These are phyloP conservation scores for Anomalospiza imberbis DNA, from an alignment of 2,797 vertebrate species.

Conservation along the genomic window DNA sequence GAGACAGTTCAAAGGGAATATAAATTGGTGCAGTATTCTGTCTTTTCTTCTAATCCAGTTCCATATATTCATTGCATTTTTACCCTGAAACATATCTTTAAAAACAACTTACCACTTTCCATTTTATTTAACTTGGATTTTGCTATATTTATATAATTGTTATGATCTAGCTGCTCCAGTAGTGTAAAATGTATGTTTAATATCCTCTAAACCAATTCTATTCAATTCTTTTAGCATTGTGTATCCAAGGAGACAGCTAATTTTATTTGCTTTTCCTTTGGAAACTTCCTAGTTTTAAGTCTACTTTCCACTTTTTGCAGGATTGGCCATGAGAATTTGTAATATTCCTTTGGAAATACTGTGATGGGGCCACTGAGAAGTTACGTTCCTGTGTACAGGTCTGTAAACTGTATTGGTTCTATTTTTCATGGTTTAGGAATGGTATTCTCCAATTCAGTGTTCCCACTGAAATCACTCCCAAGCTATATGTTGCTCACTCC, in stretches of 20 bases:
- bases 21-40: conserved; percentile 22
- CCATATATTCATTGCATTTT: not conserved
- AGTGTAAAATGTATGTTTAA: not conserved
- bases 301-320: conserved; percentile 6
- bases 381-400: not conserved
- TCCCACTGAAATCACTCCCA: not conserved
- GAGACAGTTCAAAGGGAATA: conserved; percentile 56
- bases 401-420: conserved; percentile 2
- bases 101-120: not conserved
- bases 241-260: conserved; percentile 6
- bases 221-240: not conserved
- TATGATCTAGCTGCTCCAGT: not conserved
- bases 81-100: conserved; percentile 3
- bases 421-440: not conserved
- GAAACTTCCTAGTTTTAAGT: not conserved
- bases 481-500: not conserved
- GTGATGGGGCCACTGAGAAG: not conserved
- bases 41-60: not conserved
- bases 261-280: conserved; percentile 3
- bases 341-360: not conserved
- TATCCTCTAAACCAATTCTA: not conserved
- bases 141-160: not conserved
- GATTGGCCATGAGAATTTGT: not conserved
- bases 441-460: not conserved
- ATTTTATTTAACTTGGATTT: not conserved